A percentile compares a stretch with the other conserved stretches of the same genome.
Evolutionary conservation across 2,113 vertebrate genomes (phyloP).

Genomic region (Upupa epops): DNA sequence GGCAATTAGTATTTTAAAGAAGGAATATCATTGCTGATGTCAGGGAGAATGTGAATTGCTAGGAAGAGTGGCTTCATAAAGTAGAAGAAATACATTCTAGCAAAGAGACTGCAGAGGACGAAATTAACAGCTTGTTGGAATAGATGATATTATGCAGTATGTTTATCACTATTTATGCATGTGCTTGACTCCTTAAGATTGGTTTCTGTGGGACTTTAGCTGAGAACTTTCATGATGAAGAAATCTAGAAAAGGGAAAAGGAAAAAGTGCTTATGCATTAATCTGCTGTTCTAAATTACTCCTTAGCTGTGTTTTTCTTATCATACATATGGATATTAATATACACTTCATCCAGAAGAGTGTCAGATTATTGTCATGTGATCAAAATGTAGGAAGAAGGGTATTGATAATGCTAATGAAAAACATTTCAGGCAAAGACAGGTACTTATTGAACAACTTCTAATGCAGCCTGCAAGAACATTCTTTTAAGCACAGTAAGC

Average conservation of each 20-base stretch:
- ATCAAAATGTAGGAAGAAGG: background rate
- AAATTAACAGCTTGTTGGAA: background rate
- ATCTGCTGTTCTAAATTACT: background rate
- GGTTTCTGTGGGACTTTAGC: background rate
- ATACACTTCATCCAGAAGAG: background rate
- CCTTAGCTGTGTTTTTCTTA: background rate
- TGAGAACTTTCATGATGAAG: background rate
- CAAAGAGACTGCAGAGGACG: background rate
- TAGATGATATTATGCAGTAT: background rate
- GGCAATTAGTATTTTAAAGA: background rate
- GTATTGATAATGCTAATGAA: background rate
- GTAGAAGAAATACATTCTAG: background rate
- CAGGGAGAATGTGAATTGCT: background rate
- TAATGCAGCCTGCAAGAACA: background rate
- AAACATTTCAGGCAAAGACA: background rate
- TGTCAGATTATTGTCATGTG: background rate
- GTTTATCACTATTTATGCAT: background rate
- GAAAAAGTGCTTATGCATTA: background rate
- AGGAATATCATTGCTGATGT: background rate
- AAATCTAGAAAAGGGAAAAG: background rate
- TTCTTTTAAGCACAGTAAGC: background rate
- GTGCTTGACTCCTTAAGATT: background rate
- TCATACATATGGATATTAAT: background rate
- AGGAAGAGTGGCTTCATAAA: background rate
- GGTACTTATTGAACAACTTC: background rate